phyloP scores from a whole-genome alignment of 64 coral and sea anemone genomes.

The Montipora efflorescens region DNA sequence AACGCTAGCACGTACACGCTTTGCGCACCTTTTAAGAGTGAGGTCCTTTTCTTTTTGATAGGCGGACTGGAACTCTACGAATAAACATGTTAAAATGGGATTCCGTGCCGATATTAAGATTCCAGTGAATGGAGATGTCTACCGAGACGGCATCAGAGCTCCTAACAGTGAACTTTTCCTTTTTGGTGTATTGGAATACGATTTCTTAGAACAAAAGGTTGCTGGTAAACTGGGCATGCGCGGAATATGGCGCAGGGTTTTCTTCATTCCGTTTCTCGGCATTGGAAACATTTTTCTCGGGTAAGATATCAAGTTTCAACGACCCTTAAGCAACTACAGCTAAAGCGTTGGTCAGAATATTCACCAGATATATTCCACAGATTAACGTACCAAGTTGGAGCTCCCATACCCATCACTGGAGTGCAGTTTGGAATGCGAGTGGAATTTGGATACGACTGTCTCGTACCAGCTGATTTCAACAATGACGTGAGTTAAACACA shows the following conservation, averaged over 20 bases:
- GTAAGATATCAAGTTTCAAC: constrained; percentile 2
- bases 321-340: too few species aligned
- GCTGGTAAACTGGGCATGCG: constrained; percentile 81
- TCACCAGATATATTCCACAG: background rate
- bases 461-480: constrained; percentile 84
- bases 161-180: constrained; percentile 78
- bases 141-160: constrained; percentile 77
- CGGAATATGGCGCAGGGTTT: constrained; percentile 88
- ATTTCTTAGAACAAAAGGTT: constrained; percentile 69
- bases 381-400: constrained; percentile 82
- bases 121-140: constrained; percentile 85
- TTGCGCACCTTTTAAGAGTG: too few species aligned
- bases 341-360: too few species aligned
- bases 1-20: too few species aligned
- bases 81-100: constrained; percentile 65
- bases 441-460: constrained; percentile 88
- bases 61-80: constrained; percentile 77
- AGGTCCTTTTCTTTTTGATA: background rate
- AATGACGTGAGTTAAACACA: constrained; percentile 59
- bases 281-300: constrained; percentile 84
- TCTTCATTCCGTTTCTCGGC: constrained; percentile 71
- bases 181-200: constrained; percentile 80
- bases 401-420: constrained; percentile 85
- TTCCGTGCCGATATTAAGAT: constrained; percentile 87
- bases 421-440: constrained; percentile 39